Evolutionary conservation across 1,140 invertebrate species (phyloP).

Genomic region (Agrilus planipennis): DNA sequence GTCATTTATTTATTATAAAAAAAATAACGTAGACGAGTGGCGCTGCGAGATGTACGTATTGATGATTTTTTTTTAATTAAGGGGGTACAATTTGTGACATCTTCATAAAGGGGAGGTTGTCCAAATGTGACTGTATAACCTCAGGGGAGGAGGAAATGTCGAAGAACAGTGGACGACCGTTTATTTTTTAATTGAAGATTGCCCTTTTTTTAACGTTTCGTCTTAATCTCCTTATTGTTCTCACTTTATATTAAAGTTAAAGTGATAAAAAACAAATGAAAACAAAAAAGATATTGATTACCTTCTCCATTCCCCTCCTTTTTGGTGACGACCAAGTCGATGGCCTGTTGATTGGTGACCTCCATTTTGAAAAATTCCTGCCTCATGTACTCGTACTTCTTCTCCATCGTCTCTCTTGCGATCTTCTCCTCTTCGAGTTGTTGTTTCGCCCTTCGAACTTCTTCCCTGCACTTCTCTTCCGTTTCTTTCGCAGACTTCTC

Average conservation of each 20-base stretch:
- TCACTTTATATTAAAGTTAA: background rate
- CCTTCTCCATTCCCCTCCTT: slow-evolving; percentile 5
- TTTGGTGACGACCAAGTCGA: slow-evolving; percentile 5
- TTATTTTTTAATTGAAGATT: background rate
- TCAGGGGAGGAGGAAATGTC: too few species aligned
- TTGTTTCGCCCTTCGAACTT: slow-evolving; percentile 8
- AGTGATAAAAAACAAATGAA: background rate
- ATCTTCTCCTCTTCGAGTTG: slow-evolving; percentile 5
- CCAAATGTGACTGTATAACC: too few species aligned
- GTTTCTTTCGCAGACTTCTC: slow-evolving; percentile 3
- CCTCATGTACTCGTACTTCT: slow-evolving; percentile 11
- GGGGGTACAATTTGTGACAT: too few species aligned
- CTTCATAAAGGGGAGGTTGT: too few species aligned
- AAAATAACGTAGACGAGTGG: too few species aligned
- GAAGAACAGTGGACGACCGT: too few species aligned
- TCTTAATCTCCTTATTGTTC: background rate
- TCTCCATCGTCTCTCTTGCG: slow-evolving; percentile 6
- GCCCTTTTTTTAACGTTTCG: background rate
- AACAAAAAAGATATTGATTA: too few species aligned
- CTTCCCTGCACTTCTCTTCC: slow-evolving; percentile 6
- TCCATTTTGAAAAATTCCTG: slow-evolving; percentile 7
- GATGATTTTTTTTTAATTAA: too few species aligned
- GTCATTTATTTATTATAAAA: too few species aligned
- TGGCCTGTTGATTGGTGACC: slow-evolving; percentile 8
- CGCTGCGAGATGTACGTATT: too few species aligned